A percentile compares a stretch with the other conserved stretches of the same genome.
phyloP scores from a whole-genome alignment of 2,888 invertebrate species.

The Mantis religiosa region DNA sequence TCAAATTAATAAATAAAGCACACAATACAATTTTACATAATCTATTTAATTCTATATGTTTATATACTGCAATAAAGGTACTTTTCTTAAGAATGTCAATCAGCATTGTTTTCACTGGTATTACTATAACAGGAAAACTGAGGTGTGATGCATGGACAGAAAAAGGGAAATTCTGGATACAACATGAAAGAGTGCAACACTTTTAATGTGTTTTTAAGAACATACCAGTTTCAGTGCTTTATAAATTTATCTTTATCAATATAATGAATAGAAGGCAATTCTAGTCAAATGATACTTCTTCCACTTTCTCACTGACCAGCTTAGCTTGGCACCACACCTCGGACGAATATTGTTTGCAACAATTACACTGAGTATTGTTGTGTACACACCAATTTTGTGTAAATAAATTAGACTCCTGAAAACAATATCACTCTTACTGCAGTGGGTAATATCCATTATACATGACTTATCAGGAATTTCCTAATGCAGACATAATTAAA shows the following conservation, averaged over 20 bases:
- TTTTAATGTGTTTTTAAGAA: not conserved
- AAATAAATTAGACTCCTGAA: not conserved
- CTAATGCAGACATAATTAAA: not conserved
- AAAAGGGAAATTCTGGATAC: not conserved
- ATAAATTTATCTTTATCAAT: not conserved
- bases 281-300: not conserved
- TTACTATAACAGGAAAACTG: not conserved
- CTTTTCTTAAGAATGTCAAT: conserved; percentile 1
- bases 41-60: not conserved
- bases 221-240: not conserved
- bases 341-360: conserved; percentile 5
- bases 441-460: not conserved
- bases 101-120: not conserved
- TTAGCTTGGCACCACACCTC: not conserved
- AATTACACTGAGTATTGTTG: not conserved
- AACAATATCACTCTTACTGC: not conserved
- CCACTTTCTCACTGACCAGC: not conserved
- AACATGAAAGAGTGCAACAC: conserved; percentile 1
- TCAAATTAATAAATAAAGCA: conserved; percentile 6
- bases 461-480: not conserved
- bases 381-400: not conserved
- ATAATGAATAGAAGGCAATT: not conserved
- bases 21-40: not conserved
- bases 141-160: not conserved
- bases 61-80: conserved; percentile 1